phyloP scores from a whole-genome alignment of 2,113 vertebrate genomes.

The Sceloporus undulatus region DNA sequence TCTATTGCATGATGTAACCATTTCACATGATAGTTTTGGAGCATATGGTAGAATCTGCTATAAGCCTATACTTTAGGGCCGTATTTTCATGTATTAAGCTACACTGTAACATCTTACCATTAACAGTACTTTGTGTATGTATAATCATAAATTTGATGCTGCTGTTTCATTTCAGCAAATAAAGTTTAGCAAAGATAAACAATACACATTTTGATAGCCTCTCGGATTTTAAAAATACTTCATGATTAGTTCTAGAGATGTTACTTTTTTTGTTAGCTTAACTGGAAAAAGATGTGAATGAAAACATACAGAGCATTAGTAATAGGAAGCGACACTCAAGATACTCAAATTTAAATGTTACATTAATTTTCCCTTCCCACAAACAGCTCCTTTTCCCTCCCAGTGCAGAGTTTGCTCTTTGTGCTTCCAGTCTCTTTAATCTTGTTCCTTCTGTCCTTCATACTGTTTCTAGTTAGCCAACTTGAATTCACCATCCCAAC shows the following conservation, averaged over 20 bases:
- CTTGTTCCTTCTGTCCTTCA: not conserved
- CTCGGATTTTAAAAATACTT: no score
- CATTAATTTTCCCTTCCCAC: not conserved
- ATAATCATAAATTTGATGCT: not conserved
- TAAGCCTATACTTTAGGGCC: not conserved
- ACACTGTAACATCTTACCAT: not conserved
- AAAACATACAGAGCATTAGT: not conserved
- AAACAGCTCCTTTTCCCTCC: no score
- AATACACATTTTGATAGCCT: no score
- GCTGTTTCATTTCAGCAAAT: not conserved
- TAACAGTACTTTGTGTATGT: not conserved
- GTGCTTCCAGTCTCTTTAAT: not conserved
- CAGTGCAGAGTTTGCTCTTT: not conserved
- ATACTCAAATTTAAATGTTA: not conserved
- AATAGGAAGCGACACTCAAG: not conserved
- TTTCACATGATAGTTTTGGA: not conserved
- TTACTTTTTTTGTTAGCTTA: not conserved
- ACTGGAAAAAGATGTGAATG: not conserved
- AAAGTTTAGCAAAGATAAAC: not conserved
- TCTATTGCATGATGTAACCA: not conserved
- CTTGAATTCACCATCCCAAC: not conserved
- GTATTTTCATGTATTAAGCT: not conserved
- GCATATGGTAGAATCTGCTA: no score
- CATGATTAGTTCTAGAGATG: not conserved
- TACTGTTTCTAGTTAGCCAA: not conserved